These are phyloP conservation scores for Knipowitschia caucasica DNA, from an alignment of 2,797 vertebrate genomes.

Conservation along the genomic window DNA sequence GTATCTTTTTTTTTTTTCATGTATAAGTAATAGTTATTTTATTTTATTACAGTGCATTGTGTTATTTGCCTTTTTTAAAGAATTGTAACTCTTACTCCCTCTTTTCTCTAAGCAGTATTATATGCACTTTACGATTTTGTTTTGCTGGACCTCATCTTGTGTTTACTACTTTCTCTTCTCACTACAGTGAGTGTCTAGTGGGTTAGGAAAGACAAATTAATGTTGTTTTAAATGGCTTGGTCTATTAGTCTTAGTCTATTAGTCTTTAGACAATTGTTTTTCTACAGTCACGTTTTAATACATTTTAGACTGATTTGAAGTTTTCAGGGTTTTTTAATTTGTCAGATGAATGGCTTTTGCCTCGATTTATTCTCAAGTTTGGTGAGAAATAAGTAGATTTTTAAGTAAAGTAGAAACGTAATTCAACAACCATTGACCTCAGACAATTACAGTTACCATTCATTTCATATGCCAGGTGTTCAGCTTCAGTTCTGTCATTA, in stretches of 20 bases:
- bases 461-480: too few species aligned
- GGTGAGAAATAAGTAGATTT: neutral
- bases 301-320: too few species aligned
- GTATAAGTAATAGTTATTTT: neutral
- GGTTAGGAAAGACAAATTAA: too few species aligned
- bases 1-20: neutral
- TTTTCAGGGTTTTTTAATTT: too few species aligned
- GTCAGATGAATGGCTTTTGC: neutral
- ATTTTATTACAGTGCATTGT: neutral
- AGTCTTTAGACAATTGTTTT: too few species aligned
- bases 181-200: neutral
- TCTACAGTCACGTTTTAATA: too few species aligned
- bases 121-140: constrained; percentile 1
- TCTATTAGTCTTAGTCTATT: too few species aligned
- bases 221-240: too few species aligned
- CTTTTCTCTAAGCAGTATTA: too few species aligned
- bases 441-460: neutral
- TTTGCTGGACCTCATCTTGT: neutral
- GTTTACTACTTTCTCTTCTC: neutral
- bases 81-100: too few species aligned
- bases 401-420: neutral
- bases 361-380: neutral
- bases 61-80: neutral
- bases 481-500: too few species aligned
- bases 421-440: neutral